Evolutionary conservation across 1,140 invertebrate species (phyloP), one percentile per base, ranked within the genome.

Genomic region (Solenopsis invicta): DNA sequence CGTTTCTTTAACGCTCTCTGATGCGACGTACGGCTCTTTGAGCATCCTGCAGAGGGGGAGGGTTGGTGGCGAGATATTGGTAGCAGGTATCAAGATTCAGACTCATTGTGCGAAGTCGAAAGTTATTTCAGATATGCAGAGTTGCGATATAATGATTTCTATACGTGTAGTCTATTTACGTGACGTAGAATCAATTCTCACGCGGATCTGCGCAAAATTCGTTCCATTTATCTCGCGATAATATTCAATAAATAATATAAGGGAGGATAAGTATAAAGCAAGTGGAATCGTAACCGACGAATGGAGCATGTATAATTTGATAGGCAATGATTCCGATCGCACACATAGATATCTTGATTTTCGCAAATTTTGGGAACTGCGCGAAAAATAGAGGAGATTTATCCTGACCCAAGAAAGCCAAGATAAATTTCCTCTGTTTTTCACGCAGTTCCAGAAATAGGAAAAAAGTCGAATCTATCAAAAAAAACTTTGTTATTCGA

Each of bases 21-120:
- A 75, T 84, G 80, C 64, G 77, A 80, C 77, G 77, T n/a, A 54
- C 54, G 80, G 37, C 37, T 85, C 72, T 59, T 64, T 77, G 72
- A 64, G 24, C 74, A 84, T 84, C 41, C 59, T 78, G 72, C 37
- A 78, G 45, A 78, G 45, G 64, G 41, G 3, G 29, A 77, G 48
- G 48, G 21, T 9, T 54, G n/a, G 5, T 37, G 48, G 48, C 82
- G 21, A 54, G 45, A 10, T 66, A 66, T 71, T 21, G 64, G 34
- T 12, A 54, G 29, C 41, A 69, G 45, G 34, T 52, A 77, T 78
- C 45, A 13, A 62, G 48, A 52, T 85, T 64, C 41, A 24, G 13
- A 48, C 41, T 24, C 52, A 34, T 59, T 82, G 16, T 16, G 50
- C 9, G 5, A 71, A 45, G 52, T 54, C 48, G 16, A 41, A 45